Evolutionary conservation across 2,888 invertebrate genomes (phyloP), one percentile per base, ranked within the genome.

Genomic region (Exocentrus adspersus): DNA sequence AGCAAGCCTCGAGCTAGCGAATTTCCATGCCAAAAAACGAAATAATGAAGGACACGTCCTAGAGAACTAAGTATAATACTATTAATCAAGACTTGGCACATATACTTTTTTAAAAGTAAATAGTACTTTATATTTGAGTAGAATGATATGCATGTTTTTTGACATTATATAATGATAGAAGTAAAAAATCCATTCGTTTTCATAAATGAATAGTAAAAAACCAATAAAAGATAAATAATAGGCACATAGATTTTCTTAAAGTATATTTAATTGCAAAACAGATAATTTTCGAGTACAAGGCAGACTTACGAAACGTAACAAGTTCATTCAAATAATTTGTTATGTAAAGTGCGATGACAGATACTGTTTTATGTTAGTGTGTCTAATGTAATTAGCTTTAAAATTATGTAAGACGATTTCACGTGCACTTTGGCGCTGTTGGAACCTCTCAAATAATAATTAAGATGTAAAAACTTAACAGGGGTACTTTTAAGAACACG

Each of bases 251-350:
- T 17, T 16, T 19, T 21, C 24, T 50, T 20, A 43, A 19, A n/a
- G 19, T 32, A 43, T n/a, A n/a, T n/a, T n/a, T n/a, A 20, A 21
- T 52, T 51, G 51, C 48, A 12, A 51, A 24, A 30, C 32, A 52
- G 60, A 60, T 60, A 51, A 51, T 32, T 51, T 60, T 43, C 43
- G 50, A 50, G 56, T 10, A 42, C 28, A 51, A 56, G 30, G 32
- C 41, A 57, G 45, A 56, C 12, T 62, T 62, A 43, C 57, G 50
- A 57, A 62, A 62, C 19, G 21, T 30, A 10, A 56, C 50, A 14
- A 52, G 53, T 16, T 46, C n/a, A n/a, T n/a, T 30, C n/a, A 30
- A 41, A 41, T 32, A 12, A 59, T n/a, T n/a, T n/a, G 37, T 51
- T 59, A 14, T 30, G 30, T 30, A 30, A 30, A 30, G 10, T n/a